Evolutionary conservation across 2,888 invertebrate species (phyloP), one percentile per base, ranked within the genome.

Genomic region (Nasonovia ribisnigri): DNA sequence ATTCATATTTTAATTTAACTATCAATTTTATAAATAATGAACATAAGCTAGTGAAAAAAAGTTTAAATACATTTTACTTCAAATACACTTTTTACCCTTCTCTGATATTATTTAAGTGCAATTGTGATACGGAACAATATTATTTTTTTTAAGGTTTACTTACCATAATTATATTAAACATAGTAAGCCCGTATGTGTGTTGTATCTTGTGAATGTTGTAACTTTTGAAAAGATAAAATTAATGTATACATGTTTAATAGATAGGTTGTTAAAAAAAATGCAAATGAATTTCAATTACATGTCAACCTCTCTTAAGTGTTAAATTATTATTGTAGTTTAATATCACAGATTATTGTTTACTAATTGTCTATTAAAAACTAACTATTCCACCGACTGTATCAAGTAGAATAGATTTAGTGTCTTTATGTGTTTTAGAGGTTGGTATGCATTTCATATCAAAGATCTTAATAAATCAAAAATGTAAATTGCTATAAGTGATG

Each of bases 81-180:
- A 93, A 93, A 93, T 90, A 90, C 88, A 92, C 13, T 54, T 48
- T 51, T 89, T 93, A 84, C 48, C 54, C 51, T 36, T 93, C 84
- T 84, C 89, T 84, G 48, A 84, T 89, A 89, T 67, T 60, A 90
- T 90, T 93, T 90, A 93, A 93, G 90, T 87, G 42, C 36, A 90
- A 93, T 93, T 93, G 93, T 93, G 93, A 93, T 93, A 93, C 67
- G 42, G 90, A 90, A 93, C 86, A 93, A 90, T 90, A 93, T 89
- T 93, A 88, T 88, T 90, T 93, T 77, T 93, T 93, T 90, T 90
- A 93, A 93, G 88, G 88, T 89, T 88, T 89, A 93, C 57, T 87
- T 93, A 93, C 67, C 60, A 90, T 93, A 67, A 77, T 51, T 48
- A 60, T 93, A 90, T 84, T 84, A 86, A 43, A 84, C 24, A 48